Conservation (phyloP, 2,113 vertebrate genomes). For the Epinephelus cyanopodus region DNA sequence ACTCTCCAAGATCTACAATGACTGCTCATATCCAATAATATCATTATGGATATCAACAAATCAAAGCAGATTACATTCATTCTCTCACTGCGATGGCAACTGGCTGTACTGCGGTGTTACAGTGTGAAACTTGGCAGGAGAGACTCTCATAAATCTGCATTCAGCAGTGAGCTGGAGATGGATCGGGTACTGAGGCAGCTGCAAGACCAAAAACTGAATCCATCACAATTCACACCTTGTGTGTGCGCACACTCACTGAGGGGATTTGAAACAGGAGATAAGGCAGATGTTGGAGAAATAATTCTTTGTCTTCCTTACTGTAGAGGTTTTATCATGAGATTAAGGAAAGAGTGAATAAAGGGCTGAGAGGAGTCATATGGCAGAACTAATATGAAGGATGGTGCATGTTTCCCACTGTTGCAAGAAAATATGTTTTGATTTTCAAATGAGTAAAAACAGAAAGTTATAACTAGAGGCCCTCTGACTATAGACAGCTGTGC, state of each 20-base stretch:
- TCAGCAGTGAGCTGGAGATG: conserved; percentile 32
- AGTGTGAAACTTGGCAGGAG: conserved; percentile 58
- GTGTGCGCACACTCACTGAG: conserved; percentile 5
- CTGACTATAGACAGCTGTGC: conserved; percentile 65
- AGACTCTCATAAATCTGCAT: conserved; percentile 48
- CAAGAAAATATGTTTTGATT: conserved; percentile 74
- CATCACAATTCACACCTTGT: conserved; percentile 16
- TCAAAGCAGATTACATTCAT: conserved; percentile 49
- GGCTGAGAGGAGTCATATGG: conserved; percentile 22
- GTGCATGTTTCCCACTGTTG: conserved; percentile 52
- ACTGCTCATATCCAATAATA: conserved; percentile 45
- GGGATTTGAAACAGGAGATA: conserved; percentile 32
- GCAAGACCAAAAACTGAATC: conserved; percentile 17
- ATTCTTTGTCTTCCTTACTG: background rate
- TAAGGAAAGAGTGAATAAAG: conserved; percentile 29
- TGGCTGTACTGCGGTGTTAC: conserved; percentile 31
- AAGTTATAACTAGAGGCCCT: conserved; percentile 64
- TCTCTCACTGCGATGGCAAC: conserved; percentile 23
- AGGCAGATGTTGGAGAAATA: background rate
- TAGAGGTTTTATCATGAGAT: conserved; percentile 39
- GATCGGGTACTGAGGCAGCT: conserved; percentile 20
- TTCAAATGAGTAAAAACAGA: conserved; percentile 68
- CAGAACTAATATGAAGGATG: conserved; percentile 57
- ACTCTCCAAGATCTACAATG: conserved; percentile 42
- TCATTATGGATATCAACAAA: conserved; percentile 51